Evolutionary conservation across 1,140 invertebrate species (phyloP), one percentile per base, ranked within the genome.

Genomic region (Ceratitis capitata): DNA sequence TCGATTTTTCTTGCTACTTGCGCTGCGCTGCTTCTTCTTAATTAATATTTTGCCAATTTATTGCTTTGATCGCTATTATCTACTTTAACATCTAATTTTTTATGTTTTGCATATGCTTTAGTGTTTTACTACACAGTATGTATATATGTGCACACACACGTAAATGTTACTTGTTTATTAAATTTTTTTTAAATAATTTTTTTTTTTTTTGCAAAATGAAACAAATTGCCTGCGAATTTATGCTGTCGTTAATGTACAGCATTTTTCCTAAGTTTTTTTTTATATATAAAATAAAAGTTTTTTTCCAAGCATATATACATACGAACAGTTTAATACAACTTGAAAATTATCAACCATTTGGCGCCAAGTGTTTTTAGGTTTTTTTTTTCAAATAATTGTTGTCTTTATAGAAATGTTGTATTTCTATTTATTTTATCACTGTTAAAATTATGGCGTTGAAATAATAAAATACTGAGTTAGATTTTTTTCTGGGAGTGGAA

Each of bases 11-110:
- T n/a, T 19, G 39, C 4, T 78, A 29, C 35, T 74, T 74, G 61
- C 29, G 39, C 39, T 23, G 10, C 19, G 26, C 64, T 64, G 4
- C 6, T 35, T 78, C 69, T 47, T 12, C 7, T 26, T 16, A 35
- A 45, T 45, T n/a, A 45, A 45, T 78, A 78, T 45, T 78, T 78
- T 45, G n/a, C 45, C 69, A 45, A 78, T 78, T 78, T 78, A 78
- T 78, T 78, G n/a, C 69, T 78, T 78, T 45, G 39, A 78, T 78
- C 69, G 14, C 69, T 23, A 45, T 78, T 78, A 78, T 78, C 69
- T 56, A n/a, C 51, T 78, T 39, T 23, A 16, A 23, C 39, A 45
- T 78, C 69, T 78, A 78, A 78, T 78, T 45, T n/a, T 78, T 78
- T 78, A 78, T 78, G 69, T 23, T 78, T 45, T 19, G 19, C 69